A percentile compares a stretch with the other conserved stretches of the same genome.
Evolutionary conservation across 2,888 invertebrate species (phyloP).

Genomic region (Aphodius granarius): DNA sequence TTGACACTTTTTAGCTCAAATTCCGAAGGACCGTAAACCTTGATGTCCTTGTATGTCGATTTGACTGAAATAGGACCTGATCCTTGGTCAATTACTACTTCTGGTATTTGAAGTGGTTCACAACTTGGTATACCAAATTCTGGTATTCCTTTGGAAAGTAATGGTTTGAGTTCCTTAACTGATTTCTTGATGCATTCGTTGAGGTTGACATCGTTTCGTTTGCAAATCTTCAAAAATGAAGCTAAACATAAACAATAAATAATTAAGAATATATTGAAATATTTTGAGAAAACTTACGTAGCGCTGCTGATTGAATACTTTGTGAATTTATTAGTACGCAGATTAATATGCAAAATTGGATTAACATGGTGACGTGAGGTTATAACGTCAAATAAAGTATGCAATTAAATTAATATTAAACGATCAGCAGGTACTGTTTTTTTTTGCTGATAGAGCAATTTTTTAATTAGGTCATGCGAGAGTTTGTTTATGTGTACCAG

Average conservation of each 20-base stretch:
- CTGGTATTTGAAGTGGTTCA: conserved; percentile 64
- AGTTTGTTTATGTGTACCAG: no score
- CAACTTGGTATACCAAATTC: conserved; percentile 65
- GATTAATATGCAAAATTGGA: no score
- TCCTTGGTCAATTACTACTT: conserved; percentile 64
- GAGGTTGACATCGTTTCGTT: conserved; percentile 55
- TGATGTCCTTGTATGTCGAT: conserved; percentile 63
- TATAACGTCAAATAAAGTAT: no score
- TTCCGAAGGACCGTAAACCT: conserved; percentile 62
- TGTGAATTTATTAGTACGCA: no score
- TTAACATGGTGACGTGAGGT: no score
- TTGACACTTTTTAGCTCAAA: conserved; percentile 62
- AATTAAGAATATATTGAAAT: no score
- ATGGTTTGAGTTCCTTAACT: conserved; percentile 62
- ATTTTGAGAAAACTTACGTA: no score
- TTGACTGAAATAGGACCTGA: conserved; percentile 63
- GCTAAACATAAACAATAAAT: conserved; percentile 53
- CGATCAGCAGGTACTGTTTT: no score
- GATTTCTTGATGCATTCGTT: conserved; percentile 67
- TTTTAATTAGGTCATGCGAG: no score
- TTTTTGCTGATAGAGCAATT: no score
- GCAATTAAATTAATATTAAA: no score
- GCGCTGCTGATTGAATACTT: no score
- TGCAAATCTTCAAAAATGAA: conserved; percentile 64
- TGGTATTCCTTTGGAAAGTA: conserved; percentile 63